phyloP scores from a whole-genome alignment of 2,888 invertebrate species.

The Rhopalosiphum nymphaeae region DNA sequence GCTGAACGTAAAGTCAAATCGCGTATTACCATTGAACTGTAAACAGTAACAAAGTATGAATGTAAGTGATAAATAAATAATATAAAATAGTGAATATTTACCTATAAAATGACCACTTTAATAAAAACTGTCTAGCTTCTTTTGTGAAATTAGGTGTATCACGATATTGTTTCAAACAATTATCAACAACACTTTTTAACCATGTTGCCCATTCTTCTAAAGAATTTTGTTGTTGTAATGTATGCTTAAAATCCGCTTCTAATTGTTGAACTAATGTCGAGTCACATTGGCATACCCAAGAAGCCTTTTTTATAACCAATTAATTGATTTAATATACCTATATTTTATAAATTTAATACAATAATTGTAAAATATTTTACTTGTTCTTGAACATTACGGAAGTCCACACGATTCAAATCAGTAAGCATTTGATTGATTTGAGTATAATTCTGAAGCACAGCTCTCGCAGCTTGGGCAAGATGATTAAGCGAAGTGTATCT shows the following conservation, averaged over 20 bases:
- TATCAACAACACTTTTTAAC: conserved; percentile 93
- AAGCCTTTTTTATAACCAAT: conserved; percentile 76
- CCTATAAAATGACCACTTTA: conserved; percentile 99
- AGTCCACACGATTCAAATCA: conserved; percentile 97
- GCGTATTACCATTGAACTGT: conserved; percentile 95
- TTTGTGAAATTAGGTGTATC: conserved; percentile 85
- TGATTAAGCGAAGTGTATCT: conserved; percentile 98
- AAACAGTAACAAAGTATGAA: conserved; percentile 68
- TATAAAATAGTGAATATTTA: conserved; percentile 69
- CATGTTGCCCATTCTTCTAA: conserved; percentile 98
- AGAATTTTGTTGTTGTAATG: conserved; percentile 90
- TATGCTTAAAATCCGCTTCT: conserved; percentile 91
- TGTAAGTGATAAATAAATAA: neutral
- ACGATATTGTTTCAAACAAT: conserved; percentile 89
- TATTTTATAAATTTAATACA: neutral
- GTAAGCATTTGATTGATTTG: conserved; percentile 97
- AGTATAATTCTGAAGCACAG: conserved; percentile 93
- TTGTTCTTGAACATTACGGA: conserved; percentile 92
- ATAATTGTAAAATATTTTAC: conserved; percentile 70
- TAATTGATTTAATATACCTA: neutral
- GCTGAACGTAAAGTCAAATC: conserved; percentile 96
- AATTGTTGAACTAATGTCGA: conserved; percentile 85
- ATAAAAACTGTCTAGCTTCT: conserved; percentile 90
- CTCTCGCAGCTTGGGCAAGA: conserved; percentile 94
- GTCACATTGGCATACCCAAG: conserved; percentile 98